These are phyloP conservation scores for Rhagonycha lutea DNA, from an alignment of 2,888 invertebrate genomes.

Conservation along the genomic window DNA sequence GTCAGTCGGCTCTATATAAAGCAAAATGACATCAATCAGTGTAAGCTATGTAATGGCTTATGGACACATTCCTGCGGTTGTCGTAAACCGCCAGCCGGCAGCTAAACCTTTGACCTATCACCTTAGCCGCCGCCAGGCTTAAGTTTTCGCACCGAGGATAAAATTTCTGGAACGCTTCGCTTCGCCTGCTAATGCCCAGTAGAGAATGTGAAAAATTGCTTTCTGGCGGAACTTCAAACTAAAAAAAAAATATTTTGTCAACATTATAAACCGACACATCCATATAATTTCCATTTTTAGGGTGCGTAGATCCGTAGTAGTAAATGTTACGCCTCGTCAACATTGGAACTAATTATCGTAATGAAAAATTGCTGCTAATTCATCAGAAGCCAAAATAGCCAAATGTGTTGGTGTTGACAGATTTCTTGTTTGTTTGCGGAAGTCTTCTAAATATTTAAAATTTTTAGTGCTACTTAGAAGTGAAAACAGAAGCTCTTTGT, in stretches of 20 bases:
- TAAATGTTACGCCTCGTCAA: slow-evolving; percentile 43
- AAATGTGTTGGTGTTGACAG: slow-evolving; percentile 24
- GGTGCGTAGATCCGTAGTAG: slow-evolving; percentile 6
- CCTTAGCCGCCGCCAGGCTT: slow-evolving; percentile 13
- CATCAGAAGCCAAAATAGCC: slow-evolving; percentile 35
- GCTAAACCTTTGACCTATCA: slow-evolving; percentile 31
- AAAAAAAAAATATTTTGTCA: background rate
- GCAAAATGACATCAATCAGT: slow-evolving; percentile 30
- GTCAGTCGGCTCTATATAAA: slow-evolving; percentile 26
- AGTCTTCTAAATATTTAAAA: slow-evolving; percentile 19
- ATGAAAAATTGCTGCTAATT: slow-evolving; percentile 50
- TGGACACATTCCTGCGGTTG: slow-evolving; percentile 32
- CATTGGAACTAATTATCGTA: slow-evolving; percentile 44
- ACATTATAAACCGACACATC: background rate
- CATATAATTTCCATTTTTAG: background rate
- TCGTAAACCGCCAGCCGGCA: slow-evolving; percentile 31
- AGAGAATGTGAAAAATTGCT: background rate
- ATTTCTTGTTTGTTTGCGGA: slow-evolving; percentile 30
- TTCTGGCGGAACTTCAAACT: background rate
- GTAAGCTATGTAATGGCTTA: slow-evolving; percentile 27
- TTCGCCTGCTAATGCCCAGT: background rate
- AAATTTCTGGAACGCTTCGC: background rate
- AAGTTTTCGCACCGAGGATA: slow-evolving; percentile 12
- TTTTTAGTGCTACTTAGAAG: background rate
- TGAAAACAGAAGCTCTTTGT: background rate